A percentile compares a stretch with the other conserved stretches of the same genome.
Conservation (phyloP, 2,888 invertebrate species). For the Colletes collaris region DNA sequence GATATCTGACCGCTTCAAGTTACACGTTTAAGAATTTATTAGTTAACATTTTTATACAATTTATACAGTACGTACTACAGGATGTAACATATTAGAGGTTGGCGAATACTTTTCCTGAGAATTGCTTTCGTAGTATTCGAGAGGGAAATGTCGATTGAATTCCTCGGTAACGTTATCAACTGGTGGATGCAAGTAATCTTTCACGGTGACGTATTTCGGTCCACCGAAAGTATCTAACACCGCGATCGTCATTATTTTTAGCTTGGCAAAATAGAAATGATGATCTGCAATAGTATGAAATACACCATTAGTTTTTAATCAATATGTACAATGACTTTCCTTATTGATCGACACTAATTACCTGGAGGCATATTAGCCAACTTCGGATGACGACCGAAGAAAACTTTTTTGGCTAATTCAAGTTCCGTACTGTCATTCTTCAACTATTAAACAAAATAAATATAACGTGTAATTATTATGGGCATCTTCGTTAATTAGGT, state of each 20-base stretch:
- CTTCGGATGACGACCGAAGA: slow-evolving; percentile 89
- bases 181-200: slow-evolving; percentile 85
- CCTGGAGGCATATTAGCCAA: slow-evolving; percentile 87
- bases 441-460: slow-evolving; percentile 82
- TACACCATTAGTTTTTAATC: not conserved
- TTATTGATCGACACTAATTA: slow-evolving; percentile 34
- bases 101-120: slow-evolving; percentile 15
- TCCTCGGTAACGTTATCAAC: slow-evolving; percentile 47
- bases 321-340: not conserved
- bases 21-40: not conserved
- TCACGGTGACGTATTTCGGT: slow-evolving; percentile 87
- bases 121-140: not conserved
- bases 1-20: not conserved
- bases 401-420: slow-evolving; percentile 85
- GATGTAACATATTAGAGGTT: slow-evolving; percentile 32
- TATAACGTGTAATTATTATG: not conserved
- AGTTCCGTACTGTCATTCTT: slow-evolving; percentile 85
- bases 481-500: not conserved
- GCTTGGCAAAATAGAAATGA: slow-evolving; percentile 90
- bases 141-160: slow-evolving; percentile 41
- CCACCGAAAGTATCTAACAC: slow-evolving; percentile 93
- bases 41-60: not conserved
- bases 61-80: slow-evolving; percentile 35
- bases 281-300: slow-evolving; percentile 86
- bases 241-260: slow-evolving; percentile 89